phyloP scores from a whole-genome alignment of 2,888 invertebrate genomes.

The Nephrotoma flavescens region DNA sequence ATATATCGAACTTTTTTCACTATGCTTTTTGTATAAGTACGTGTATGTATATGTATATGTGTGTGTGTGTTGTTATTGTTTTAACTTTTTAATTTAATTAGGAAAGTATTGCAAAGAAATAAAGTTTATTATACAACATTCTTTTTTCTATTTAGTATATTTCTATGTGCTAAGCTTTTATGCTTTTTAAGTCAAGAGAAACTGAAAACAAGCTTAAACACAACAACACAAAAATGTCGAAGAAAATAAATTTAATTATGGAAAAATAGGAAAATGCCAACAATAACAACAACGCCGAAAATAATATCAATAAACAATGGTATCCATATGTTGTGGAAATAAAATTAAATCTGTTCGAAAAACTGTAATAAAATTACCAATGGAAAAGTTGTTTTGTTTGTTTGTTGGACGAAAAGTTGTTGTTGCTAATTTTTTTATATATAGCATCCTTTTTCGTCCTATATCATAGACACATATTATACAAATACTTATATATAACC shows the following conservation, averaged over 20 bases:
- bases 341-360: not conserved
- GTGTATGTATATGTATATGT: not conserved
- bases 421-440: not conserved
- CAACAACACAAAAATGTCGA: not conserved
- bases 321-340: not conserved
- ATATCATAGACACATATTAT: not conserved
- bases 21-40: not conserved
- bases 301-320: not conserved
- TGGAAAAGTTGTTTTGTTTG: not conserved
- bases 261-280: not conserved
- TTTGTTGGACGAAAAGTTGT: not conserved
- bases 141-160: not conserved
- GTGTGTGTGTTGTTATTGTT: not conserved
- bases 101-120: not conserved
- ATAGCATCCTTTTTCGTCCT: not conserved
- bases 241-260: not conserved
- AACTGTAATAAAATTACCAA: not conserved
- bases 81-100: not conserved
- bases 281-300: not conserved
- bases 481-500: too few relatives aligned
- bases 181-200: not conserved
- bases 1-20: not conserved
- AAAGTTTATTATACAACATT: not conserved
- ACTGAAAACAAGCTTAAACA: not conserved
- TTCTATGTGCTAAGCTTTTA: not conserved